Evolutionary conservation across 2,113 vertebrate species (phyloP).

Genomic region (Cavia porcellus): DNA sequence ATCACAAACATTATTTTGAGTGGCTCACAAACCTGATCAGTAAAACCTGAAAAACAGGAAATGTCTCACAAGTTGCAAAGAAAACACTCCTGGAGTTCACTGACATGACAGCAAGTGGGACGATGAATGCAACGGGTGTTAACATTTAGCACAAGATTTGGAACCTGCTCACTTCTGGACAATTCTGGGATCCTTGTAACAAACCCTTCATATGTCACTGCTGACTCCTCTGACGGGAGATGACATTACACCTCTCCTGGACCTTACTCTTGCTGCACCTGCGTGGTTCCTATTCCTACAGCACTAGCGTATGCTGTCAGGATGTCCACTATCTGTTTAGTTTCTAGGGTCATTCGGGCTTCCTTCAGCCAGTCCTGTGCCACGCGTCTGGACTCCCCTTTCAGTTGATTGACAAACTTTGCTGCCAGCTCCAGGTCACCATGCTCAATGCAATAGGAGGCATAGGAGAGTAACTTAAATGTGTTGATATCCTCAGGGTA

Average conservation of each 20-base stretch:
- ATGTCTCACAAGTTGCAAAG: conserved; percentile 80
- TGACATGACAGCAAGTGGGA: conserved; percentile 82
- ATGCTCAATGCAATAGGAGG: conserved; percentile 95
- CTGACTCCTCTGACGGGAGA: conserved; percentile 28
- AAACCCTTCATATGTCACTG: conserved; percentile 11
- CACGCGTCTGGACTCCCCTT: conserved; percentile 95
- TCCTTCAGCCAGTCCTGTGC: conserved; percentile 96
- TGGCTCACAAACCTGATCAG: conserved; percentile 85
- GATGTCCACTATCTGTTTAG: conserved; percentile 94
- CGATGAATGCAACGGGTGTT: conserved; percentile 81
- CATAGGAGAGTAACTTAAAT: conserved; percentile 95
- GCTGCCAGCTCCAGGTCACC: conserved; percentile 97
- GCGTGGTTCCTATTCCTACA: conserved; percentile 95
- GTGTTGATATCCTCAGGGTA: conserved; percentile 92
- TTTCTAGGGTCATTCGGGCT: conserved; percentile 95
- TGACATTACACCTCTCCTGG: background rate
- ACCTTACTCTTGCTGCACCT: conserved; percentile 84
- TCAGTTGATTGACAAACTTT: conserved; percentile 96
- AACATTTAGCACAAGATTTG: conserved; percentile 81
- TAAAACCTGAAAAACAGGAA: conserved; percentile 85
- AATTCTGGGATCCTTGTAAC: conserved; percentile 58
- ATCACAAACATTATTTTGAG: conserved; percentile 88
- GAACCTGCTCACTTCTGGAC: conserved; percentile 64
- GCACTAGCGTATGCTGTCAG: conserved; percentile 96
- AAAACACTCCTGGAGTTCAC: conserved; percentile 82